Percentiles rank a stretch among this genome's conserved stretches.
Evolutionary conservation across 2,888 invertebrate genomes (phyloP).

Genomic region (Carcina quercana): DNA sequence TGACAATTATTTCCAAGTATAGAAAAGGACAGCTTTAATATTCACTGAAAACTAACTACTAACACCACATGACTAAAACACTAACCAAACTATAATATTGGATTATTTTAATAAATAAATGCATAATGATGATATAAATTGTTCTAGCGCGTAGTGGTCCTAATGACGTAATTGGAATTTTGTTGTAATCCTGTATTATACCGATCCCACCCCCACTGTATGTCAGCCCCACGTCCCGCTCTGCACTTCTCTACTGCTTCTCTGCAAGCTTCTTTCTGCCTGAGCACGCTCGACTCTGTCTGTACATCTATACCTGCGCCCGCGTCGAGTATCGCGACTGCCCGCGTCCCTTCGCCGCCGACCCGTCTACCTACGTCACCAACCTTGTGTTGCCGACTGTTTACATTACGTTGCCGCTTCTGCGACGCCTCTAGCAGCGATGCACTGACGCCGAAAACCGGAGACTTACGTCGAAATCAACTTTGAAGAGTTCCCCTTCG

Average conservation of each 20-base stretch:
- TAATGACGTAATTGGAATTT: conserved; percentile 51
- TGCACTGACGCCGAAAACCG: conserved; percentile 40
- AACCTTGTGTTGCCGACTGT: conserved; percentile 55
- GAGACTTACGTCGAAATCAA: conserved; percentile 1
- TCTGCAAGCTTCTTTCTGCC: conserved; percentile 74
- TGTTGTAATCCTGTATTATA: conserved; percentile 70
- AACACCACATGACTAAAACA: conserved; percentile 52
- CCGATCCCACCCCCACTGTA: conserved; percentile 67
- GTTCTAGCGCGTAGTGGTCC: conserved; percentile 55
- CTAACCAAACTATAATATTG: conserved; percentile 45
- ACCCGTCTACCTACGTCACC: conserved; percentile 38
- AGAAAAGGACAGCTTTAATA: conserved; percentile 27
- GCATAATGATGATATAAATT: conserved; percentile 34
- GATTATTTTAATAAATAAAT: conserved; percentile 28
- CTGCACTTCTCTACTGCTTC: conserved; percentile 75
- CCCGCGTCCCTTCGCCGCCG: conserved; percentile 23
- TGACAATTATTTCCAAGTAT: no score
- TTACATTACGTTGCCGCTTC: conserved; percentile 64
- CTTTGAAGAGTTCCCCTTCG: no score
- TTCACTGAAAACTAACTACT: conserved; percentile 35
- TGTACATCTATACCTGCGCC: conserved; percentile 41
- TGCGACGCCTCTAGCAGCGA: conserved; percentile 52
- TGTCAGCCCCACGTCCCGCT: conserved; percentile 71
- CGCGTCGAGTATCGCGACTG: conserved; percentile 39
- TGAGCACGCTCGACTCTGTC: conserved; percentile 62